Conservation (phyloP, 2,888 invertebrate species). For the Hylaea fasciaria region DNA sequence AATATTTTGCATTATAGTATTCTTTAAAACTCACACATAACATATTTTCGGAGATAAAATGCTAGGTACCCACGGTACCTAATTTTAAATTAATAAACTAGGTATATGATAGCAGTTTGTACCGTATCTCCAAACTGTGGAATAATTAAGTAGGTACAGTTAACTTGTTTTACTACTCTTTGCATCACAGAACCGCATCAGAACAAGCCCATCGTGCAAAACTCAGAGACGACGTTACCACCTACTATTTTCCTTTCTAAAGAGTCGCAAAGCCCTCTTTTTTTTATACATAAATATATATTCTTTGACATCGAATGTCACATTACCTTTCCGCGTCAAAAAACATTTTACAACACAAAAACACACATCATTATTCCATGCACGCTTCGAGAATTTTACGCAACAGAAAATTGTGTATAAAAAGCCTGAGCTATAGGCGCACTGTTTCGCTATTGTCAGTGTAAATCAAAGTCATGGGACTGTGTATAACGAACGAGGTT, state of each 20-base stretch:
- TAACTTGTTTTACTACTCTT: background rate
- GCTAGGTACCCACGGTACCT: no score
- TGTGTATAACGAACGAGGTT: background rate
- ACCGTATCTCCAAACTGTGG: no score
- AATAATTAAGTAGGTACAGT: no score
- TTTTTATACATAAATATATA: background rate
- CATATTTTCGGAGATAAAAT: no score
- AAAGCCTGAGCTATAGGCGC: slow-evolving; percentile 40
- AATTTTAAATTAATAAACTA: no score
- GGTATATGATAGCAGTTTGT: no score
- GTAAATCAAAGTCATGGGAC: slow-evolving; percentile 53
- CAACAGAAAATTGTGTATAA: slow-evolving; percentile 41
- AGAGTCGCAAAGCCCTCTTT: background rate
- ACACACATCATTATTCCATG: slow-evolving; percentile 46
- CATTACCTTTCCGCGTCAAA: slow-evolving; percentile 9
- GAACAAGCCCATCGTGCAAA: background rate
- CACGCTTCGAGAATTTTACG: slow-evolving; percentile 39
- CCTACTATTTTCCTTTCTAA: slow-evolving; percentile 1
- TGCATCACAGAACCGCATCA: background rate
- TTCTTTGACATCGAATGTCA: slow-evolving; percentile 8
- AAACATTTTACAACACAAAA: slow-evolving; percentile 13
- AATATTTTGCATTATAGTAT: no score
- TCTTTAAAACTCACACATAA: no score
- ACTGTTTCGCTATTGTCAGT: slow-evolving; percentile 47
- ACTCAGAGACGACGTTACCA: background rate